Evolutionary conservation across 2,797 vertebrate species (phyloP).

Genomic region (Furcifer pardalis): DNA sequence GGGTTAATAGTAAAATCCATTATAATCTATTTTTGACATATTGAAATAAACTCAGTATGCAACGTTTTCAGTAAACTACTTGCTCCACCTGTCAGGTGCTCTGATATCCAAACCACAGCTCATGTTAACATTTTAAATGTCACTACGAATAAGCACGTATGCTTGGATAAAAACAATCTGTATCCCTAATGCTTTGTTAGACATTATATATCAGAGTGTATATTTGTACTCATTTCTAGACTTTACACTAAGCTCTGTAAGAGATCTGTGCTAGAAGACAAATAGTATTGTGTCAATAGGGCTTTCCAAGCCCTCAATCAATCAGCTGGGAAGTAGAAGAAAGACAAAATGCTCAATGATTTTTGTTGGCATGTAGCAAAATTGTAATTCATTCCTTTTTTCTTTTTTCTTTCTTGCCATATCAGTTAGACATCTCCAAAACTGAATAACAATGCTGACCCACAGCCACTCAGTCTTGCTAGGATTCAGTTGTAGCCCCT

Average conservation of each 20-base stretch:
- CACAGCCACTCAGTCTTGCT: too few species aligned
- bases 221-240: not conserved
- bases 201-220: not conserved
- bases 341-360: not conserved
- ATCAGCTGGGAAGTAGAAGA: not conserved
- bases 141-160: constrained; percentile 45
- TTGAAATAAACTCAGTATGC: constrained; percentile 39
- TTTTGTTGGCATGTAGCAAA: not conserved
- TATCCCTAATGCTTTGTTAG: not conserved
- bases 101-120: constrained; percentile 62
- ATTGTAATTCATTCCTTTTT: too few species aligned
- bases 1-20: not conserved
- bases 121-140: constrained; percentile 42
- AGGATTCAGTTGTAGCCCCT: too few species aligned
- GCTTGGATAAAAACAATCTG: constrained; percentile 28
- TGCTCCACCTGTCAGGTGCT: constrained; percentile 53
- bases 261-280: not conserved
- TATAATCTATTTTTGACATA: constrained; percentile 23
- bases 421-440: too few species aligned
- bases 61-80: constrained; percentile 54
- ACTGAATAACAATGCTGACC: too few species aligned
- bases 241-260: not conserved
- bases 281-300: not conserved
- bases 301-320: not conserved
- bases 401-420: too few species aligned